A percentile compares a stretch with the other conserved stretches of the same genome.
phyloP scores from a whole-genome alignment of 2,888 invertebrate species.

The Ophioninae sp. region DNA sequence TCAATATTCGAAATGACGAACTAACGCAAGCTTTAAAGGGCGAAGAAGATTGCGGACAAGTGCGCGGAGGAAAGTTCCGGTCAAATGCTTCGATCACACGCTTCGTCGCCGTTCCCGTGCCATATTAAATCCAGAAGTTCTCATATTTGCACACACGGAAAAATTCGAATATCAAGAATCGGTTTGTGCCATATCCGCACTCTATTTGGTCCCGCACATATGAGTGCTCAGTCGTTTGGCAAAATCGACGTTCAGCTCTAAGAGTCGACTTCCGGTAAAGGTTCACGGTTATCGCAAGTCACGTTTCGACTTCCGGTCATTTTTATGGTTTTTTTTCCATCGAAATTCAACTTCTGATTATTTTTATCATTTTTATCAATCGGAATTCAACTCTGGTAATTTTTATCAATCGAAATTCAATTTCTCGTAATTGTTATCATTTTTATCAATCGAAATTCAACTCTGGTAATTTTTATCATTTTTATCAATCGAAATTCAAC shows the following conservation, averaged over 20 bases:
- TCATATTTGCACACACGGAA: constrained; percentile 73
- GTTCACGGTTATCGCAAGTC: neutral
- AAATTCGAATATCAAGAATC: constrained; percentile 51
- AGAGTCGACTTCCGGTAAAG: neutral
- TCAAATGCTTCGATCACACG: constrained; percentile 78
- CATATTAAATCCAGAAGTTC: constrained; percentile 79
- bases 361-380: neutral
- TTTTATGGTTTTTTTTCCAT: neutral
- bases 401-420: too few relatives aligned
- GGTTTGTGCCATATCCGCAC: constrained; percentile 7
- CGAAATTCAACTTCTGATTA: neutral
- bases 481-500: too few relatives aligned
- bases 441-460: too few relatives aligned
- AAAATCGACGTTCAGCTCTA: neutral
- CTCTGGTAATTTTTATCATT: too few relatives aligned
- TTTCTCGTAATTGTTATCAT: too few relatives aligned
- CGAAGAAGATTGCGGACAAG: constrained; percentile 58
- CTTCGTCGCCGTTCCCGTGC: constrained; percentile 80
- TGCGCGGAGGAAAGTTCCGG: constrained; percentile 51
- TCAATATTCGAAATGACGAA: constrained; percentile 80
- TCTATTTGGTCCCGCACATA: constrained; percentile 72
- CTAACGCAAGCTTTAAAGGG: constrained; percentile 67
- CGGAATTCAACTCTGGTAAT: too few relatives aligned
- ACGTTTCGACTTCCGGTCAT: neutral
- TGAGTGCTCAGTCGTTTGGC: constrained; percentile 65